Evolutionary conservation across 2,113 vertebrate species (phyloP).

Genomic region (Chaetorhynchus papuensis): DNA sequence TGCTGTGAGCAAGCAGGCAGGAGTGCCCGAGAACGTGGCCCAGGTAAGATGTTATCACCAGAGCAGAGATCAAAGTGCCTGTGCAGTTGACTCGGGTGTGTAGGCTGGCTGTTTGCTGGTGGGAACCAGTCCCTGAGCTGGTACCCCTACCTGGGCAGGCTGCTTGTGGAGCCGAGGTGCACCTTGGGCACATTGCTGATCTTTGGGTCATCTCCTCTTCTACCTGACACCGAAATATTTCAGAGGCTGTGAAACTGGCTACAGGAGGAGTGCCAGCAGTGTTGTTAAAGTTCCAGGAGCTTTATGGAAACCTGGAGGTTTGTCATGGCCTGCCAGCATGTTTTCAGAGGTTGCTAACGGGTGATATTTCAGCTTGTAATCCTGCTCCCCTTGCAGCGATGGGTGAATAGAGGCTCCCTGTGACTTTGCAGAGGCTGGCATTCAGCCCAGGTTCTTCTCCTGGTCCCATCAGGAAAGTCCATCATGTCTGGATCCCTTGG

Average conservation of each 20-base stretch:
- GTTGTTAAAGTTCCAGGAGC: not conserved
- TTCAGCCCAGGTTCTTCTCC: not conserved
- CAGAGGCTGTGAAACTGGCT: not conserved
- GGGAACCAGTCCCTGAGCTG: not conserved
- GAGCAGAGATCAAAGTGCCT: not conserved
- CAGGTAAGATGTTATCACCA: not conserved
- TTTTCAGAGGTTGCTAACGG: not conserved
- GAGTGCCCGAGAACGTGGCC: not conserved
- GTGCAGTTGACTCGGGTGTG: not conserved
- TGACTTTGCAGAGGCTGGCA: not conserved
- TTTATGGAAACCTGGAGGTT: not conserved
- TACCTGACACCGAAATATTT: not conserved
- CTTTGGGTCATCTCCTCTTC: not conserved
- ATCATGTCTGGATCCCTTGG: not conserved
- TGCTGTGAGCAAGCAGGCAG: not conserved
- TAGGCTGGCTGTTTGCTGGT: not conserved
- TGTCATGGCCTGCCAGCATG: not conserved
- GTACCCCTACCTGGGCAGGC: not conserved
- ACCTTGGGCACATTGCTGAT: not conserved
- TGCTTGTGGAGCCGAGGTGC: accelerated
- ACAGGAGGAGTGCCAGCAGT: not conserved
- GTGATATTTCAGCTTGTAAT: not conserved
- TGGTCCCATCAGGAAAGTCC: accelerated
- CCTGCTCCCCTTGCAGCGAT: not conserved
- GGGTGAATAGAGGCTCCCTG: not conserved